A percentile compares a stretch with the other conserved stretches of the same genome.
These are phyloP conservation scores for Lasius fuliginosus DNA, from an alignment of 2,888 invertebrate genomes.

Conservation along the genomic window DNA sequence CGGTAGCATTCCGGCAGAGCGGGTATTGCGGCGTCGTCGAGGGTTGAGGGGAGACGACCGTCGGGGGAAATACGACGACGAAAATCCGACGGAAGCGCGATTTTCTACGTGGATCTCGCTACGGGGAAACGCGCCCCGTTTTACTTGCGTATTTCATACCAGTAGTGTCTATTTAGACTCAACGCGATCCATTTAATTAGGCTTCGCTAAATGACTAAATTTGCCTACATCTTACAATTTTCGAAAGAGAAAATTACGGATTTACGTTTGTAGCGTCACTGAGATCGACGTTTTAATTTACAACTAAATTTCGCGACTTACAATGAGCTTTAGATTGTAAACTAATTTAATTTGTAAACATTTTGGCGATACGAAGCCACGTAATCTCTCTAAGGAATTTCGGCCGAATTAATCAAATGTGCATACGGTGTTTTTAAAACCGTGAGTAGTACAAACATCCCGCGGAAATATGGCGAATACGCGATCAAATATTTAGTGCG, in stretches of 20 bases:
- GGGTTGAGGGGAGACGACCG: neutral
- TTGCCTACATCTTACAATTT: neutral
- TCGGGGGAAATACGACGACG: constrained; percentile 66
- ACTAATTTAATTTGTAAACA: neutral
- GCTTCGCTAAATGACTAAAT: neutral
- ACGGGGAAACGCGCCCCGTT: neutral
- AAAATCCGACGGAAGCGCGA: constrained; percentile 69
- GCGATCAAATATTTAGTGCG: neutral
- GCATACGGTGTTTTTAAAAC: neutral
- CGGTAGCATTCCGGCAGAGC: constrained; percentile 60
- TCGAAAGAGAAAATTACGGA: neutral
- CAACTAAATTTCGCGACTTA: neutral
- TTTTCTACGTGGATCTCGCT: constrained; percentile 67
- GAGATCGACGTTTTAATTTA: neutral
- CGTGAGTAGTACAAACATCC: neutral
- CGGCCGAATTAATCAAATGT: neutral
- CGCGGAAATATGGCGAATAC: neutral
- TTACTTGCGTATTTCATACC: constrained; percentile 3
- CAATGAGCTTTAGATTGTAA: neutral
- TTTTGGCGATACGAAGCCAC: neutral
- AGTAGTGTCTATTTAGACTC: neutral
- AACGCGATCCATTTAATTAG: neutral
- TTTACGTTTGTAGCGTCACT: neutral
- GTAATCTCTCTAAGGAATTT: constrained; percentile 8
- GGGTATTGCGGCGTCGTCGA: constrained; percentile 61